Percentiles rank a stretch among this genome's conserved stretches.
phyloP scores from a whole-genome alignment of 2,113 vertebrate species.

The Prunella himalayana region DNA sequence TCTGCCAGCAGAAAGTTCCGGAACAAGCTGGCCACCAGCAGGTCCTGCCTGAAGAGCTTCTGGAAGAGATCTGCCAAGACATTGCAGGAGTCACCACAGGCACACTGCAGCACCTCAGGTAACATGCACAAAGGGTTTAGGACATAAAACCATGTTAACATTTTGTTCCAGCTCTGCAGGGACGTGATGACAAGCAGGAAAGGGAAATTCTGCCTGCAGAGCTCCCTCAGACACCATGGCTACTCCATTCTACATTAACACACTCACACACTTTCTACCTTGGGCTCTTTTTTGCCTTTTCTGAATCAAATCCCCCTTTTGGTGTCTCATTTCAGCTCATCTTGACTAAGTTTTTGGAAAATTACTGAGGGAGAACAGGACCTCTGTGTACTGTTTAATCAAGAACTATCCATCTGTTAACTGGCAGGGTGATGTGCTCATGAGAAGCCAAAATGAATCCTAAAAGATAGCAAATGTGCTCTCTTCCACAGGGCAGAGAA shows the following conservation, averaged over 20 bases:
- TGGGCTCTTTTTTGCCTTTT: not conserved
- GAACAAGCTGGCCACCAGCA: constrained; percentile 94
- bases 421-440: not conserved
- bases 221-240: not conserved
- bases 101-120: rapidly evolving
- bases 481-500: not conserved
- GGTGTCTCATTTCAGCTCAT: not conserved
- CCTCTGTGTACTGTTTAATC: not conserved
- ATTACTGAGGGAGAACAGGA: not conserved
- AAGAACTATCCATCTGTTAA: not conserved
- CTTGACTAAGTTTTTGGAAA: not conserved
- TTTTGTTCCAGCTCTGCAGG: not conserved
- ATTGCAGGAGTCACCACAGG: rapidly evolving
- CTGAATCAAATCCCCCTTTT: not conserved
- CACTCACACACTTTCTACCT: not conserved
- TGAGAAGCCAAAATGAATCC: not conserved
- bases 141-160: rapidly evolving
- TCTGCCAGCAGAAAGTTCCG: constrained; percentile 95
- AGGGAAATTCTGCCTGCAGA: not conserved
- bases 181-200: rapidly evolving
- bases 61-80: constrained; percentile 89
- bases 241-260: not conserved
- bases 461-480: not conserved
- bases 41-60: constrained; percentile 96
- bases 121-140: rapidly evolving